Percentiles rank a stretch among this genome's conserved stretches.
Conservation (phyloP, 2,888 invertebrate genomes). For the Hartigia nigra region DNA sequence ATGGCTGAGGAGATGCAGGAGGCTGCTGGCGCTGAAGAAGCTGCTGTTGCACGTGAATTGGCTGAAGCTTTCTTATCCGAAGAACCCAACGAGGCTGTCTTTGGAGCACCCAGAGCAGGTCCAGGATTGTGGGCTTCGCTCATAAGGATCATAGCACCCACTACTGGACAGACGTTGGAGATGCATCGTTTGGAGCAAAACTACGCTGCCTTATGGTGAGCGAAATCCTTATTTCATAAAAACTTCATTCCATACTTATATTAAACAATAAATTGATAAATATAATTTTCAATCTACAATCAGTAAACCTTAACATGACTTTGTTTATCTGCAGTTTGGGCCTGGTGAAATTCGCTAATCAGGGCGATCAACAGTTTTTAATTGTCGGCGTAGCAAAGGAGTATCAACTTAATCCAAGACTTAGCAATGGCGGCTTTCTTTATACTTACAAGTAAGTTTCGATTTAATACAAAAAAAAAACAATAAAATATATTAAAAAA, state of each 20-base stretch:
- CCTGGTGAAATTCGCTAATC: slow-evolving; percentile 81
- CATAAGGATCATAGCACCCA: slow-evolving; percentile 88
- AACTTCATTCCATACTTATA: slow-evolving; percentile 22
- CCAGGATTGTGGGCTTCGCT: slow-evolving; percentile 96
- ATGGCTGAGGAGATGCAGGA: slow-evolving; percentile 99
- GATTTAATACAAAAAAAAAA: background rate
- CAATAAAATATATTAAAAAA: background rate
- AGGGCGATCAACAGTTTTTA: slow-evolving; percentile 73
- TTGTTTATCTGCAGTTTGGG: slow-evolving; percentile 70
- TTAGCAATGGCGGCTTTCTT: slow-evolving; percentile 84
- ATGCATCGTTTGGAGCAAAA: slow-evolving; percentile 91
- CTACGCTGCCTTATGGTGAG: slow-evolving; percentile 89
- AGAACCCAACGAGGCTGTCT: slow-evolving; percentile 91
- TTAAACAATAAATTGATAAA: background rate
- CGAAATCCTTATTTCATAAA: slow-evolving; percentile 2
- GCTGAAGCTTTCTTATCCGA: slow-evolving; percentile 97
- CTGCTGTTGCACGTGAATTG: slow-evolving; percentile 96
- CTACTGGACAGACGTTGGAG: slow-evolving; percentile 81
- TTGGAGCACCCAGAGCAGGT: slow-evolving; percentile 97
- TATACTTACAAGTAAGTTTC: slow-evolving; percentile 81
- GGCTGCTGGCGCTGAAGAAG: slow-evolving; percentile 95
- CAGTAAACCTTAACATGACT: background rate
- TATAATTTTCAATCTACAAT: background rate
- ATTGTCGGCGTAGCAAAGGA: slow-evolving; percentile 92
- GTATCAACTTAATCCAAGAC: slow-evolving; percentile 87